These are phyloP conservation scores for Halcyon senegalensis DNA, from an alignment of 2,113 vertebrate genomes.

Conservation along the genomic window DNA sequence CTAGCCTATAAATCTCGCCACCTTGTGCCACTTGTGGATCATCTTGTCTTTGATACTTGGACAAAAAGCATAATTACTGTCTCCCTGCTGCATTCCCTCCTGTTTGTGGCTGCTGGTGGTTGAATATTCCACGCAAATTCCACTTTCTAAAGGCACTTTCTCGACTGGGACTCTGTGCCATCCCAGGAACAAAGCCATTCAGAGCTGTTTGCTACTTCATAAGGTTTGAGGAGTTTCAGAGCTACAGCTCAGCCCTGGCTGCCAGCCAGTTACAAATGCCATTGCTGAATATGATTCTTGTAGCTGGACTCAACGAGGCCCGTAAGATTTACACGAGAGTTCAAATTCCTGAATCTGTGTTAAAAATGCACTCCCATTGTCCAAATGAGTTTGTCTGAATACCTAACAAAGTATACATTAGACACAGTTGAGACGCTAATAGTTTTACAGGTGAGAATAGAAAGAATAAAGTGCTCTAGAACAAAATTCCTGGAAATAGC, in stretches of 20 bases:
- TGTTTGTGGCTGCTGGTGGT: not conserved
- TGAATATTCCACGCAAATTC: not conserved
- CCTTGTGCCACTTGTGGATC: not conserved
- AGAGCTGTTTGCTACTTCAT: not conserved
- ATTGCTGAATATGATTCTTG: not conserved
- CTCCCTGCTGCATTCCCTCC: not conserved
- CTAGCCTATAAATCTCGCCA: not conserved
- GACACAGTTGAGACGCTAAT: not conserved
- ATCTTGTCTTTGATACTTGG: not conserved
- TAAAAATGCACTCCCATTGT: not conserved
- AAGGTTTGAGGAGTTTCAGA: not conserved
- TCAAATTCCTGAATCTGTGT: not conserved
- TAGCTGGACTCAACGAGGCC: not conserved
- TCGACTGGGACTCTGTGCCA: accelerated
- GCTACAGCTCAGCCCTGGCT: not conserved
- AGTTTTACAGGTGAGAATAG: not conserved
- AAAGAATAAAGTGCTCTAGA: not conserved
- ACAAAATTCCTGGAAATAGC: not conserved
- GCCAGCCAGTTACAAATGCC: not conserved
- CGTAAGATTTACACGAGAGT: not conserved
- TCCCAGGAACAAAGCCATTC: not conserved
- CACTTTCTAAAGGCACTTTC: not conserved
- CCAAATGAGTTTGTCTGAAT: not conserved
- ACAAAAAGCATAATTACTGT: not conserved
- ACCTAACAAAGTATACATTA: not conserved